Base-by-base conservation (phyloP, 2,113 vertebrate genomes). In the Mobula birostris region DNA sequence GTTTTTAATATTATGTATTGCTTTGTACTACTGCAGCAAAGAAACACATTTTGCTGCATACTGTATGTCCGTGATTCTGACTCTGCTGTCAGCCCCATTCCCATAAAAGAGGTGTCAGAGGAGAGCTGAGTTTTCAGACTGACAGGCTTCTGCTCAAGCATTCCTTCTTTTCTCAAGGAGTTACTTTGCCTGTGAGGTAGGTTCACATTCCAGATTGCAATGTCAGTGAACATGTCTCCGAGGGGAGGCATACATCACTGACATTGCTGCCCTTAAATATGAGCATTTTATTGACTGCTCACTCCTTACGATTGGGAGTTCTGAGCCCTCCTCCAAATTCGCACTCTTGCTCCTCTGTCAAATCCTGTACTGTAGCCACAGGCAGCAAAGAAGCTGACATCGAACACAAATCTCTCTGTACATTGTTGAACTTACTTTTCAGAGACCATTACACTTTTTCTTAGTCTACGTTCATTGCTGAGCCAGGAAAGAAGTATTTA, bases 191-290 rank as follows among this genome's bases (percentile, higher is more conserved):
- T 83, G 8, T 66, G 58, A 80, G 94, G 40, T 85, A 94, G 58
- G 56, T 70, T 83, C 58, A 80, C 94, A 85, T 80, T 80, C 78
- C 78, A 85, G 24, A 78, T 80, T 94, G 82, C 17, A 24, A 12
- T 82, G 63, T 29, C 12, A 91, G 76, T 24, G 94, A 85, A 70
- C 32, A 5, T 15, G 61, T 17, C 29, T 80, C 56, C 8, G 58
- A 77, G 61, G 19, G 17, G 76, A 80, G 72, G 36, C 70, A 93
- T 93, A 74, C 40, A 93, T 93, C 91, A 93, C 91, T 76, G 70
- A 92, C 63, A 92, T 8, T 40, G 19, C 32, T 63, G 21, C 56
- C 70, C 40, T 27, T 56, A 27, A 93, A 74, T 56, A 36, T 17
- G n/a, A 93, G 40, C 40, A 29, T 68, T 48, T 21, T 93, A 40